Evolutionary conservation across 1,140 invertebrate species (phyloP), one percentile per base, ranked within the genome.

Genomic region (Drosophila miranda): DNA sequence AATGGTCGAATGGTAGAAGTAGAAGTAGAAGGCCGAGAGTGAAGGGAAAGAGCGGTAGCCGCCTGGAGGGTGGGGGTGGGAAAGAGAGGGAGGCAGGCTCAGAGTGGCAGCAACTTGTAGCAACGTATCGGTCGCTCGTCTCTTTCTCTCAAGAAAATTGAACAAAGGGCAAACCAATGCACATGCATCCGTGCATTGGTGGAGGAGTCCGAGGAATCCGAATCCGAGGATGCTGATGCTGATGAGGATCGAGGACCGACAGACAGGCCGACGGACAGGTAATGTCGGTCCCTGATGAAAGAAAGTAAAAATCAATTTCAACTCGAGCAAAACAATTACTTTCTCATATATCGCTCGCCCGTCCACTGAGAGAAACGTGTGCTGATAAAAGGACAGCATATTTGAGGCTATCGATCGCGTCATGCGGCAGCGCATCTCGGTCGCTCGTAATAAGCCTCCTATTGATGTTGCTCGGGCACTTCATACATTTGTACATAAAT

Each of bases 251-350:
- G 53, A 41, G 38, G 30, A 44, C 34, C n/a, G 9, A 34, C 43
- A 26, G 50, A 21, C 43, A 51, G 42, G 16, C 16, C 16, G 16
- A 23, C 30, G 23, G 51, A 75, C 71, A 55, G 66, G 66, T 61
- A 70, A 54, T 44, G 50, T 30, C 67, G 42, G 62, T 70, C 53
- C 63, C 55, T 63, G 81, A 76, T 80, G 63, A 84, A 80, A 77
- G 81, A 79, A 83, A 81, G 81, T 81, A 86, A 86, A 84, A 84
- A 84, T 84, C 81, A 84, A 84, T 86, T 84, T 77, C 54, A 77
- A 86, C 50, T 84, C 76, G 77, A 74, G 81, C 81, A 86, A 77
- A 86, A 84, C 81, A 86, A 84, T 84, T 86, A 84, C 81, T 80
- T 81, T 86, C 81, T 73, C 73, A 81, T 81, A 60, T 58, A 45